Base-by-base conservation (phyloP, 2,797 vertebrate species). In the Glyptemys insculpta region DNA sequence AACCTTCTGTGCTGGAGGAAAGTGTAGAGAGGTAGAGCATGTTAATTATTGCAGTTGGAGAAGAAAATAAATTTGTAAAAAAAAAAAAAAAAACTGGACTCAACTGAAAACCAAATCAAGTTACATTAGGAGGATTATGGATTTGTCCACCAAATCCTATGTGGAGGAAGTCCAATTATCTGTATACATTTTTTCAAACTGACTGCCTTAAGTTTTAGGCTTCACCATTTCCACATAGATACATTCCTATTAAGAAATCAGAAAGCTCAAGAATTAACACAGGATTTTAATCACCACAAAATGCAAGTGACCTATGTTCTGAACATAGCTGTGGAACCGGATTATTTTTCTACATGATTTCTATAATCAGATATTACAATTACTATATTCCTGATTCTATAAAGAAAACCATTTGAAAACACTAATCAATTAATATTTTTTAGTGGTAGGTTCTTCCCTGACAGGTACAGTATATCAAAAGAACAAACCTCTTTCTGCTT, bases 321-420 rank as follows among this genome's bases (percentile, higher is more conserved):
- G n/a, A 93, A 78, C 18, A 56, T 27, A 82, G 49, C 52, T 41
- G 19, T 14, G 23, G 54, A 47, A 44, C 68, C 27, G 41, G 53
- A 18, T 34, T 76, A 50, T 34, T 21, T 57, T 85, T 81, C 37
- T 53, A 65, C 14, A 16, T 50, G 21, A 87, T 68, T 72, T 86
- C 37, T 79, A 81, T 87, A 82, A 44, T 54, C 41, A 79, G 47
- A 49, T 74, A 37, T 62, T 37, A 91, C 47, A 47, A 37, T 19
- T 72, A 16, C 23, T 72, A 14, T 0, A 0, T 19, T 89, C 27
- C 37, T 54, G 5, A 49, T 15, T 23, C 31, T 7, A 47, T 29
- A 81, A 72, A 72, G 49, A 81, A 4, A 53, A 65, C 41, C 12
- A 57, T 65, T 65, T 34, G 59, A 65, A 65, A 65, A 34, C 31